phyloP scores from a whole-genome alignment of 2,797 vertebrate genomes.

The Alfaro cultratus region DNA sequence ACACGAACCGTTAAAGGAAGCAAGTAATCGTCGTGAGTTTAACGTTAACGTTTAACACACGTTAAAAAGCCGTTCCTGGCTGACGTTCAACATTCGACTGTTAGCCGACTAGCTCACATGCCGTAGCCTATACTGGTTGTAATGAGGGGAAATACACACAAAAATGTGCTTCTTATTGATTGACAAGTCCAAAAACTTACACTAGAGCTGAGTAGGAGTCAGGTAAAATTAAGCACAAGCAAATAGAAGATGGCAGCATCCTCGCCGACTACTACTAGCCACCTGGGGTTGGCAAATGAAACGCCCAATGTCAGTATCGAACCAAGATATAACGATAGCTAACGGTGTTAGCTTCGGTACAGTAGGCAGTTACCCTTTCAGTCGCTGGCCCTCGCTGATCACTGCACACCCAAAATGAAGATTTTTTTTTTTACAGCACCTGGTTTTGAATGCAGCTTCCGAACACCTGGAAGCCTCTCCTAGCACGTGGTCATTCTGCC shows the following conservation, averaged over 20 bases:
- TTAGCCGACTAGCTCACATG: constrained; percentile 70
- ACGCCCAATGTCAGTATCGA: constrained; percentile 63
- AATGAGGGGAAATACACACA: constrained; percentile 42
- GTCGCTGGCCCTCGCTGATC: constrained; percentile 64
- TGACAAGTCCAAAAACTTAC: constrained; percentile 62
- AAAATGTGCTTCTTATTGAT: constrained; percentile 27
- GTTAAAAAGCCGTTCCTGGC: constrained; percentile 37
- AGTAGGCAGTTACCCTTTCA: constrained; percentile 63
- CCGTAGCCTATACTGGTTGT: constrained; percentile 51
- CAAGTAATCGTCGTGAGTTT: not conserved
- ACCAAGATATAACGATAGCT: constrained; percentile 62
- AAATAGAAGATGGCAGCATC: constrained; percentile 48
- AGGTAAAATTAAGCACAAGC: constrained; percentile 1
- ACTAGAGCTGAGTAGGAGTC: constrained; percentile 4
- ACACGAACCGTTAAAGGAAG: not conserved
- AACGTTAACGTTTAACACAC: constrained; percentile 15
- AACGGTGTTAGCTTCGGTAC: constrained; percentile 65
- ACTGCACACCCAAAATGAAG: constrained; percentile 40
- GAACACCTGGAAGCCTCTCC: not conserved
- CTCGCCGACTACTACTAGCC: constrained; percentile 13
- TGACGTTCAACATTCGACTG: constrained; percentile 33
- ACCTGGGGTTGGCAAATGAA: constrained; percentile 47
- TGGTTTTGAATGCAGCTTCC: constrained; percentile 14
- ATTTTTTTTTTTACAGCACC: constrained; percentile 2
- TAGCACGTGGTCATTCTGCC: not conserved